Conservation (phyloP, 2,113 vertebrate genomes). For the Dipodomys stephensi region DNA sequence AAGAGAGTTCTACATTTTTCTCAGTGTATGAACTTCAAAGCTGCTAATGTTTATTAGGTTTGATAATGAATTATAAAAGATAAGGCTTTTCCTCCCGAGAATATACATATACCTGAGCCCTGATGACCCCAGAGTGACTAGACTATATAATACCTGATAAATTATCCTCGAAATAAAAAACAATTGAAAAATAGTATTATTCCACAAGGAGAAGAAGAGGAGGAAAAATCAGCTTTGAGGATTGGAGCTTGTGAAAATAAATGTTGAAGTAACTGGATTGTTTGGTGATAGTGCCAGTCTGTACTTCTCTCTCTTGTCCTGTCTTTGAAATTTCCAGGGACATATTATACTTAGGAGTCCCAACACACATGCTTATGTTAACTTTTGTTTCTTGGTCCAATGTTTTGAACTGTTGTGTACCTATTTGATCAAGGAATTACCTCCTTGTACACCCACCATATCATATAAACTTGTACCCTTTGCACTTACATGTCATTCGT, state of each 20-base stretch:
- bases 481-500: not conserved
- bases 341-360: not conserved
- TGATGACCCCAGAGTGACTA: not conserved
- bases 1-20: not conserved
- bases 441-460: not conserved
- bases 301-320: not conserved
- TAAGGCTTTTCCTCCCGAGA: not conserved
- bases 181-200: not conserved
- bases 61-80: slow-evolving; percentile 48
- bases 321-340: slow-evolving; percentile 29
- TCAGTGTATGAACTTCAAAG: not conserved
- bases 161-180: slow-evolving; percentile 6
- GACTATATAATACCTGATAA: not conserved
- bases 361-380: not conserved
- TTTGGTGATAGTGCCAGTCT: not conserved
- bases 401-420: not conserved
- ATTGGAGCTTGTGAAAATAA: not conserved
- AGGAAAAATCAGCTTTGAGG: not conserved
- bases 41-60: not conserved
- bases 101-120: not conserved
- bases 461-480: not conserved
- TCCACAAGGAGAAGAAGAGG: slow-evolving; percentile 1
- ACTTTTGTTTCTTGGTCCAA: not conserved
- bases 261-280: not conserved
- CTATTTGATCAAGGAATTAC: not conserved